Base-by-base conservation (phyloP, 2,113 vertebrate genomes). In the Furnarius figulus region DNA sequence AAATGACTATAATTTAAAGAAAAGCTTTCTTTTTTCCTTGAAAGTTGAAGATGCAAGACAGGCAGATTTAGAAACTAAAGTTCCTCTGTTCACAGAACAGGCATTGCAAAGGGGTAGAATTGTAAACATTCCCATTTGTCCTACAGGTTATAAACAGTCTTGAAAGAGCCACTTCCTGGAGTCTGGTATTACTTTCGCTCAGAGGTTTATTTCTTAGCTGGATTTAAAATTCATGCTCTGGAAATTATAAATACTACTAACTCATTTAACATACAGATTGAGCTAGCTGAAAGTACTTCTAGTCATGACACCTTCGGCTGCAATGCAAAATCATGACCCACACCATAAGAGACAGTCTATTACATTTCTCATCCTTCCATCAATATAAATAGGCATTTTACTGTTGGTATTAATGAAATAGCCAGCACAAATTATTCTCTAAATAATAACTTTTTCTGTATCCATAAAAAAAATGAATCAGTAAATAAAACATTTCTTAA, bases 1-100 rank as follows among this genome's bases (percentile, higher is more conserved):
- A 97, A 97, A 97, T 93, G 84, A 97, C 93, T 97, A 95, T 81
- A 75, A 97, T 94, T 96, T 96, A 96, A 95, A 96, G 83, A 52
- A 96, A 95, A 93, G 73, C 42, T 50, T 70, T 72, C 66, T 86
- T 85, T 93, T 87, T 86, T 25, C 72, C 85, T 92, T 95, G 78
- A 91, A 95, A 95, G 81, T 93, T 44, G 77, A 95, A 97, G 92
- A 94, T 90, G 58, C 91, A 92, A 94, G 77, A 89, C 35, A 89
- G 89, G 86, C 47, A 97, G 89, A 90, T 95, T 77, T 87, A 89
- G 86, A 96, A 96, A 96, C 76, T 86, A 79, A 96, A 91, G 85
- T 94, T 89, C 63, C n/a, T 91, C 84, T 93, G 85, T 83, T 95
- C 90, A 95, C 25, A 92, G 82, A 96, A 71, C 71, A 93, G 65